phyloP scores from a whole-genome alignment of 2,113 vertebrate species.

The Lepus americanus region DNA sequence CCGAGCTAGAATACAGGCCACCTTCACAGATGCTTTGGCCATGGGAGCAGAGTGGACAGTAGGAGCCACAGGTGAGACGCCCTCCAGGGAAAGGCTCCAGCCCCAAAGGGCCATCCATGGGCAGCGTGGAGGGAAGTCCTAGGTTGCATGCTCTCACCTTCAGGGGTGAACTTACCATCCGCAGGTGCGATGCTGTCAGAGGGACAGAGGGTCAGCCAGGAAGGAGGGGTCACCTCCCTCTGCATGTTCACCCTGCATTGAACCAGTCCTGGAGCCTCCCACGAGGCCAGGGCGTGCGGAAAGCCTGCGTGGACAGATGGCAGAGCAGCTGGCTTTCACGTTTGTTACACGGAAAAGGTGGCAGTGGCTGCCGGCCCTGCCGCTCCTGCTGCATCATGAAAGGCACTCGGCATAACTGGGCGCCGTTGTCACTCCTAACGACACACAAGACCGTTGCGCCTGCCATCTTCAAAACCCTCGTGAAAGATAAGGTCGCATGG shows the following conservation, averaged over 20 bases:
- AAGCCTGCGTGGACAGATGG: background rate
- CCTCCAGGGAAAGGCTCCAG: background rate
- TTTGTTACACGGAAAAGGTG: slow-evolving; percentile 31
- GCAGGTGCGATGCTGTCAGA: background rate
- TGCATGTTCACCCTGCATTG: background rate
- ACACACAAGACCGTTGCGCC: slow-evolving; percentile 65
- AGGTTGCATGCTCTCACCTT: background rate
- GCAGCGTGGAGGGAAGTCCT: background rate
- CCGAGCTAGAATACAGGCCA: background rate
- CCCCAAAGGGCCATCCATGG: background rate
- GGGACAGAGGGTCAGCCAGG: background rate
- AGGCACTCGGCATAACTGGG: slow-evolving; percentile 40
- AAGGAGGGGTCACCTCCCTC: background rate
- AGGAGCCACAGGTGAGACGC: background rate
- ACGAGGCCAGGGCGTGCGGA: background rate
- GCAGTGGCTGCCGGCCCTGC: slow-evolving; percentile 11
- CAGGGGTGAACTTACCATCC: background rate
- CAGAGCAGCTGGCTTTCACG: background rate
- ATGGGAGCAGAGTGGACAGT: background rate
- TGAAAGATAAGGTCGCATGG: slow-evolving; percentile 70
- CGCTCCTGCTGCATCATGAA: slow-evolving; percentile 60
- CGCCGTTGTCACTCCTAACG: slow-evolving; percentile 65
- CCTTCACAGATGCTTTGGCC: background rate
- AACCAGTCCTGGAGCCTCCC: background rate
- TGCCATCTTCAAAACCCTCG: slow-evolving; percentile 63